Percentiles rank a stretch among this genome's conserved stretches.
Conservation (phyloP, 2,888 invertebrate genomes). For the Zygogramma bicolorata region DNA sequence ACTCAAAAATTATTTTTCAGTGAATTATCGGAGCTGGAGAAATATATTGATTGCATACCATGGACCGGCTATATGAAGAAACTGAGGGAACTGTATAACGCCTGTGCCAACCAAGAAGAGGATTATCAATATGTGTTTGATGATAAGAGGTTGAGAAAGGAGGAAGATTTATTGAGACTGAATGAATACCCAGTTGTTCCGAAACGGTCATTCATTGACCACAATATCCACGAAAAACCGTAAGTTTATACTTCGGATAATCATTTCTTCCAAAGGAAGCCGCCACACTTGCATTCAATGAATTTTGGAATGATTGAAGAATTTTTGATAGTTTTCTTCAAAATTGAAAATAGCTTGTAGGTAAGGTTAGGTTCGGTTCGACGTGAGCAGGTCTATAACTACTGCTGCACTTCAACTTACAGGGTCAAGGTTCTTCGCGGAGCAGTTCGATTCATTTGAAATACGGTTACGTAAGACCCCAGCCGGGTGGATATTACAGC, state of each 20-base stretch:
- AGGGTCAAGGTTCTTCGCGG: too few relatives aligned
- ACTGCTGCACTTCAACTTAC: too few relatives aligned
- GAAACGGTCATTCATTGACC: background rate
- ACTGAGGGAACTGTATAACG: conserved; percentile 48
- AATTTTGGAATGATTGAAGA: too few relatives aligned
- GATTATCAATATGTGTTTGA: conserved; percentile 28
- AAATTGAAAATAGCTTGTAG: too few relatives aligned
- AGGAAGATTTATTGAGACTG: conserved; percentile 47
- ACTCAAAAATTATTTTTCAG: conserved; percentile 43
- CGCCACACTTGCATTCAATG: too few relatives aligned
- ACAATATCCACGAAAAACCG: conserved; percentile 29
- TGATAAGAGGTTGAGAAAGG: conserved; percentile 37
- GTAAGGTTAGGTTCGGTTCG: too few relatives aligned
- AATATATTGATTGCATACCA: conserved; percentile 54
- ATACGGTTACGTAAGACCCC: too few relatives aligned
- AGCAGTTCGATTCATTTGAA: too few relatives aligned
- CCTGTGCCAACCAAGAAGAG: conserved; percentile 23
- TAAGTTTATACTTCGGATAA: conserved; percentile 22
- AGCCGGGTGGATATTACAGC: too few relatives aligned
- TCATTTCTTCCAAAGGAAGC: background rate
- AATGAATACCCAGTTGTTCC: conserved; percentile 30
- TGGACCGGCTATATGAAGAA: conserved; percentile 58
- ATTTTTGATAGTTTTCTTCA: too few relatives aligned
- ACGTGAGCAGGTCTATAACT: too few relatives aligned
- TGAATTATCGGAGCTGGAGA: conserved; percentile 58